Base-by-base conservation (phyloP, 2,888 invertebrate species). In the Troides helena region DNA sequence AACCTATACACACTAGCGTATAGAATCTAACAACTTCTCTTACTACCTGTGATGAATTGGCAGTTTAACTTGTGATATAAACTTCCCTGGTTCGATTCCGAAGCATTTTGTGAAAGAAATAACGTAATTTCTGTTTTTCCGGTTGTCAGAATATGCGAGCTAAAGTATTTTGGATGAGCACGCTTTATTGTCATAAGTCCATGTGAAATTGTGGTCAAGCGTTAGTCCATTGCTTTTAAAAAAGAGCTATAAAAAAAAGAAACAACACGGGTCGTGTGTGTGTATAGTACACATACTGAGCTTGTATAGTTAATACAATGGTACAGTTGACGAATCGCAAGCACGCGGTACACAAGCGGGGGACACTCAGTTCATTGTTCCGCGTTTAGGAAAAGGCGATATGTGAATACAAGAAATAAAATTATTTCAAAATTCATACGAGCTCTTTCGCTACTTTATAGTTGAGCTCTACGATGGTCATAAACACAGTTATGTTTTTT, bases 341-440 rank as follows among this genome's bases (percentile, higher is more conserved):
- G 58, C 58, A 62, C 65, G 58, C 36, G 43, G 18, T 4, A 57
- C 1, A 10, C 8, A 18, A 62, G 58, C 53, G 57, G n/a, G 39
- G 23, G 25, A 23, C 59, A 18, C 18, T 17, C 43, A 66, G 70
- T 63, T 70, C 70, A 70, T 70, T 70, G 70, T 70, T 70, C 53
- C n/a, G 25, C 39, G 50, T 66, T 69, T 62, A 69, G 36, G 62
- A 69, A 65, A 65, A 68, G 46, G 68, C 59, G 36, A 68, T 63
- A 63, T 39, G 50, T 50, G 57, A 46, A 46, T 3, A 21, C 39
- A 8, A 56, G 64, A 62, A 62, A 56, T 57, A 65, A 25, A 58
- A 46, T 46, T 57, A 60, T 69, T 69, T 46, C 69, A 62, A 65
- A 65, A 69, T 57, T 69, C 69, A 65, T 65, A 69, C 62, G 69